Evolutionary conservation across 2,888 invertebrate genomes (phyloP).

Genomic region (Ophonus ardosiacus): DNA sequence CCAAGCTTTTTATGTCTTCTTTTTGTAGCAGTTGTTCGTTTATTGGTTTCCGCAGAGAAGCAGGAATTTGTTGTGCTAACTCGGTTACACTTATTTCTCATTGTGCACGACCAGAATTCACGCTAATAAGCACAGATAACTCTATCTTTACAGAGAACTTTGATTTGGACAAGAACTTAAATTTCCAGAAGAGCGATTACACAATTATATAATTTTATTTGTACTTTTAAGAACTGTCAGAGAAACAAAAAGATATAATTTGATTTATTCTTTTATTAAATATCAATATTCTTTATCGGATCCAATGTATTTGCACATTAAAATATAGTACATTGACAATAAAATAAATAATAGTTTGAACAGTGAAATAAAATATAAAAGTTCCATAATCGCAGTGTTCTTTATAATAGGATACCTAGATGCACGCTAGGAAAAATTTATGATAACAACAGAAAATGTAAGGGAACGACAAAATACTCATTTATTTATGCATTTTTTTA

Average conservation of each 20-base stretch:
- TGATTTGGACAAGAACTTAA: not conserved
- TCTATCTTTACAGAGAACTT: not conserved
- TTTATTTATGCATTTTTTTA: too few species aligned
- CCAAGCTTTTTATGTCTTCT: slow-evolving; percentile 56
- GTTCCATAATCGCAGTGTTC: too few species aligned
- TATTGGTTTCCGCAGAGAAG: slow-evolving; percentile 42
- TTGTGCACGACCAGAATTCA: not conserved
- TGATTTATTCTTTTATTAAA: not conserved
- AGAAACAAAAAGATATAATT: not conserved
- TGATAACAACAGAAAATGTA: too few species aligned
- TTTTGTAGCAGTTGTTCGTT: slow-evolving; percentile 54
- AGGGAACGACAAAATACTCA: too few species aligned
- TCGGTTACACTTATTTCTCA: slow-evolving; percentile 22
- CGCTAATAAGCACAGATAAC: not conserved
- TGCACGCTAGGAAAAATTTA: too few species aligned
- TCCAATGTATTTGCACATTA: too few species aligned
- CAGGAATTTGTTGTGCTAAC: not conserved
- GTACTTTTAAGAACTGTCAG: not conserved
- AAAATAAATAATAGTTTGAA: too few species aligned
- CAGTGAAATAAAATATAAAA: too few species aligned
- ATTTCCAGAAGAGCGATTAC: too few species aligned
- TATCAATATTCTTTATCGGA: too few species aligned
- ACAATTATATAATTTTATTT: not conserved
- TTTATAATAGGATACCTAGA: too few species aligned
- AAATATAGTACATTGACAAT: too few species aligned